Evolutionary conservation across 92 coral and sea anemone species (phyloP).

Genomic region (Bergia puertoricense): DNA sequence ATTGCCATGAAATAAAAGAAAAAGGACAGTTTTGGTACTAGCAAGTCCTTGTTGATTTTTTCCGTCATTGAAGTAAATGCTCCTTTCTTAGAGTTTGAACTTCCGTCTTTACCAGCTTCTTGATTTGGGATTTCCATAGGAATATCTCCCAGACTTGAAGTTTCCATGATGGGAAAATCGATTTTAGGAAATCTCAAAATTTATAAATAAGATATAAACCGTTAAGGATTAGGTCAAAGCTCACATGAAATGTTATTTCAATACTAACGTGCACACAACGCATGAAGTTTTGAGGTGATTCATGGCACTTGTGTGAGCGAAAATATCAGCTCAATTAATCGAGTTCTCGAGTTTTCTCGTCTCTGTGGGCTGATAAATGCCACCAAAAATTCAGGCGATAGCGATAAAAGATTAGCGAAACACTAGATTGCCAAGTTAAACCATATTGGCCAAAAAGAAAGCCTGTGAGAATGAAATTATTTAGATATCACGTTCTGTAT

Average conservation of each 20-base stretch:
- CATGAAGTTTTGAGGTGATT: not conserved
- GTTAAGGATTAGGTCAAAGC: not conserved
- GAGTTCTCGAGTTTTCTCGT: not conserved
- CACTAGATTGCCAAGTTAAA: not conserved
- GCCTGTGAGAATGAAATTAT: not conserved
- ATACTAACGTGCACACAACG: not conserved
- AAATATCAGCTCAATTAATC: not conserved
- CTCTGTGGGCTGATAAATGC: constrained; percentile 8
- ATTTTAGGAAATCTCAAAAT: not conserved
- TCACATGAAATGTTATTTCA: not conserved
- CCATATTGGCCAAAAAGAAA: not conserved
- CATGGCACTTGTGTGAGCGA: not conserved
- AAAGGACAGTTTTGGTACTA: constrained; percentile 78
- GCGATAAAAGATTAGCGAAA: constrained; percentile 12
- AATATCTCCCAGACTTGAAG: constrained; percentile 39
- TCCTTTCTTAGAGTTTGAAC: constrained; percentile 28
- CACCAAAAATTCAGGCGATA: not conserved
- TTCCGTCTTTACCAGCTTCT: constrained; percentile 18
- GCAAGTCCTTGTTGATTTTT: constrained; percentile 62
- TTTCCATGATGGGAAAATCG: constrained; percentile 20
- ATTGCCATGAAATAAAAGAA: constrained; percentile 88
- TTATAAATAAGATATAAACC: not conserved
- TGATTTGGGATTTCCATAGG: constrained; percentile 9
- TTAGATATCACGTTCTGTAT: not conserved
- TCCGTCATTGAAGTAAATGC: constrained; percentile 22